Evolutionary conservation across 2,888 invertebrate species (phyloP).

Genomic region (Ophioninae sp.): DNA sequence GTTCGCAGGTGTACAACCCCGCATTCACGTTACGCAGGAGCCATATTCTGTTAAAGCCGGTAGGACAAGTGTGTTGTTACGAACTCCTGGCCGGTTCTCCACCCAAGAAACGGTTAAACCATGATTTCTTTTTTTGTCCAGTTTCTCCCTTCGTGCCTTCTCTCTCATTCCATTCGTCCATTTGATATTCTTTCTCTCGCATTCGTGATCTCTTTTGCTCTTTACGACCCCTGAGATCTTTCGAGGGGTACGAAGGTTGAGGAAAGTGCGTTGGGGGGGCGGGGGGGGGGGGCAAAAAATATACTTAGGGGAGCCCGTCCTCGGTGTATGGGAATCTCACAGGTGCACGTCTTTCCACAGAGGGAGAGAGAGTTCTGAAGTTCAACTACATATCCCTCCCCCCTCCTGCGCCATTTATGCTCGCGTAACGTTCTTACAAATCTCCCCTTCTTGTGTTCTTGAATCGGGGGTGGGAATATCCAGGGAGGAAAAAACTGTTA

Average conservation of each 20-base stretch:
- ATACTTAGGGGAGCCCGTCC: constrained; percentile 58
- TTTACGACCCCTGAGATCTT: constrained; percentile 26
- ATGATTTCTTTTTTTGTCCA: constrained; percentile 71
- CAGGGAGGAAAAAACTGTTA: constrained; percentile 44
- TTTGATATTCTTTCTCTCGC: constrained; percentile 46
- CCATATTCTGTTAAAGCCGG: constrained; percentile 64
- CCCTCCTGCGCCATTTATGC: constrained; percentile 29
- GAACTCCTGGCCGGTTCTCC: constrained; percentile 64
- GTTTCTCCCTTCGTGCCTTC: constrained; percentile 21
- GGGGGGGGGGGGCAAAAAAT: constrained; percentile 67
- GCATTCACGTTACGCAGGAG: constrained; percentile 62
- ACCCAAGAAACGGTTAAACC: constrained; percentile 78
- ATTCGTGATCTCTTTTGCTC: constrained; percentile 36
- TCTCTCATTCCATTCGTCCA: constrained; percentile 19
- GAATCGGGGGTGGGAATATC: constrained; percentile 40
- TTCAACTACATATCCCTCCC: background rate
- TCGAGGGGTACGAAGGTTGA: constrained; percentile 59
- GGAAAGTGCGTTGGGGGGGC: constrained; percentile 35
- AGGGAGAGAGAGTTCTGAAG: constrained; percentile 34
- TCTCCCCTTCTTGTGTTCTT: constrained; percentile 39
- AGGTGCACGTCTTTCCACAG: constrained; percentile 76
- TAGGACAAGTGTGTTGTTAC: constrained; percentile 78
- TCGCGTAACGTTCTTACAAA: constrained; percentile 45
- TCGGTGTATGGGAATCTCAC: constrained; percentile 79
- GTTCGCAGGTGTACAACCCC: constrained; percentile 80